Conservation (phyloP, 2,797 vertebrate genomes). For the Valencia hispanica region DNA sequence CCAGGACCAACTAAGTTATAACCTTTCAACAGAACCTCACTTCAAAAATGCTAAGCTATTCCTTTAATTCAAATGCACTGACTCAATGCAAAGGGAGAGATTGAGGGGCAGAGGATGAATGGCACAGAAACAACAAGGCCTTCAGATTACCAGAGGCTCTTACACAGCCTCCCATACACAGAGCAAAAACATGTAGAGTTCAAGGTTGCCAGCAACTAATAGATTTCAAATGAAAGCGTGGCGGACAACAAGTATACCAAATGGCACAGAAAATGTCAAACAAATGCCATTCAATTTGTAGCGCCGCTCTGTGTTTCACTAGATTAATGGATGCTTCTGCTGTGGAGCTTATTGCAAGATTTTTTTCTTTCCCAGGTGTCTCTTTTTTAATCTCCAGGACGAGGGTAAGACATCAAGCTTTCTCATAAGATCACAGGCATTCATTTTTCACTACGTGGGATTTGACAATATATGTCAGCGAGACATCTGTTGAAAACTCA, state of each 20-base stretch:
- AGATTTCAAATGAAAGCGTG: constrained; percentile 63
- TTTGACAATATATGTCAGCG: constrained; percentile 19
- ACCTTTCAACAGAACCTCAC: background rate
- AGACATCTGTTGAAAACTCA: constrained; percentile 39
- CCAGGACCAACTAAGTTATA: background rate
- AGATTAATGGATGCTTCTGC: constrained; percentile 48
- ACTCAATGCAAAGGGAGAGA: constrained; percentile 34
- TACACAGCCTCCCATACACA: constrained; percentile 31
- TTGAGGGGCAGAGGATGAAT: constrained; percentile 51
- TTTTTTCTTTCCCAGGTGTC: constrained; percentile 26
- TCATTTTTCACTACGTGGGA: constrained; percentile 26
- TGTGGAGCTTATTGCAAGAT: constrained; percentile 35
- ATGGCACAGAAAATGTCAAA: constrained; percentile 74
- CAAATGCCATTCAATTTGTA: constrained; percentile 76
- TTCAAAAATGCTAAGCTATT: background rate
- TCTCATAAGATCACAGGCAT: constrained; percentile 34
- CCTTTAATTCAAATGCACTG: background rate
- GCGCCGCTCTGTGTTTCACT: constrained; percentile 40
- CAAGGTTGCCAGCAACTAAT: constrained; percentile 62
- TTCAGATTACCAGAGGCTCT: constrained; percentile 42
- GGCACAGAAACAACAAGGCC: constrained; percentile 43
- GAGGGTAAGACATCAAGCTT: constrained; percentile 31
- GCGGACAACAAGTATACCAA: constrained; percentile 56
- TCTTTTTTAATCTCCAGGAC: constrained; percentile 39
- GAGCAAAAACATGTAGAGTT: constrained; percentile 45